Evolutionary conservation across 2,113 vertebrate genomes (phyloP), one percentile per base, ranked within the genome.

Genomic region (Corvus moneduloides): DNA sequence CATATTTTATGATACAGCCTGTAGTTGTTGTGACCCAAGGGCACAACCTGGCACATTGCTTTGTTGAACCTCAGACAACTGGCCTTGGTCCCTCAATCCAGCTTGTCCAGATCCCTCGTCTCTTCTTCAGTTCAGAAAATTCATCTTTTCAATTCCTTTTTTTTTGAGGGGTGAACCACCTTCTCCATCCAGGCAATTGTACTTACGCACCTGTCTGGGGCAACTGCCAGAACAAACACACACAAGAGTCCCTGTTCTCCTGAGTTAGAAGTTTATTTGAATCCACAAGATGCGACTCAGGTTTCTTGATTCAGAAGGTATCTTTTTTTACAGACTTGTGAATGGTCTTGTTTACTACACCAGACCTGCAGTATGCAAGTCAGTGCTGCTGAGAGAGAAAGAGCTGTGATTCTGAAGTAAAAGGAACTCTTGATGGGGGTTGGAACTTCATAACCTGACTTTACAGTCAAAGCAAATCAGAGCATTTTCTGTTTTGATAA

Each of bases 161-260:
- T 58, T 37, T 24, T 13, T 4, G 13, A 6, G 46, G n/a, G 7
- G 37, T 24, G 18, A 39, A 41, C 19, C 7, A 49, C 28, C 5
- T 84, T 41, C 37, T 87, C 18, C 27, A 27, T 37, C 26, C 62
- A 64, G 30, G 15, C 4, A 43, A 9, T 33, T 87, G 35, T n/a
- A 32, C 14, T 23, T 72, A 18, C 0, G 4, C 19, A 32, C 11
- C 16, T 43, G 2, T 56, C n/a, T 37, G 21, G 7, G 49, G 19
- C 30, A 79, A 5, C 46, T 74, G 13, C 51, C 1, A 1, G 35
- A 43, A 35, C n/a, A 84, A 81, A 51, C 20, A 33, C 35, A 17
- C 4, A 27, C 6, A 0, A 0, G 2, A 10, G 32, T 41, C 5
- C n/a, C 27, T 56, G 23, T 69, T 86, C 32, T 90, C 24, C 37